Conservation (phyloP, 1,140 invertebrate genomes). For the Eubasilissa regina region DNA sequence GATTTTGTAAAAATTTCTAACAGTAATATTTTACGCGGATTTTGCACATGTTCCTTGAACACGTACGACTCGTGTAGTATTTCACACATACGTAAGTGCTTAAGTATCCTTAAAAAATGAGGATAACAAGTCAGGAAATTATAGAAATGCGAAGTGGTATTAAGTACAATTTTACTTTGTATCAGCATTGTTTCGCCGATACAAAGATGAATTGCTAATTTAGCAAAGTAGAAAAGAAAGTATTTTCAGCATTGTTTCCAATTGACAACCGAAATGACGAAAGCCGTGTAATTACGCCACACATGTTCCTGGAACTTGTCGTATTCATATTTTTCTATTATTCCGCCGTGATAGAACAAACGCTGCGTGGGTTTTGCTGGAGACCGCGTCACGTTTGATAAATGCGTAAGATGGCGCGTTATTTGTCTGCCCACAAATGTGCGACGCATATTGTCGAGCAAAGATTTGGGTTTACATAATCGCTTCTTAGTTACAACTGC, state of each 20-base stretch:
- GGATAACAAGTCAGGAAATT: too few species aligned
- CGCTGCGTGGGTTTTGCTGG: background rate
- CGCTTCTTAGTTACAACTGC: too few species aligned
- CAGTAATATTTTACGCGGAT: too few species aligned
- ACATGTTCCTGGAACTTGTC: background rate
- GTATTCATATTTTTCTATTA: background rate
- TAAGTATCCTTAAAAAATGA: too few species aligned
- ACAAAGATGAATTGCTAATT: background rate
- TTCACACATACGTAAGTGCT: too few species aligned
- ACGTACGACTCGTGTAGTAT: too few species aligned
- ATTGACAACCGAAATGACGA: slow-evolving; percentile 2
- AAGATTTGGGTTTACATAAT: too few species aligned
- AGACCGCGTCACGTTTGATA: slow-evolving; percentile 8
- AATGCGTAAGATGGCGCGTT: background rate
- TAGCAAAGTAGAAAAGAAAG: background rate
- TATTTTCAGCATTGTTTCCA: background rate
- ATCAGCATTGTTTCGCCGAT: background rate
- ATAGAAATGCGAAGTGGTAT: too few species aligned
- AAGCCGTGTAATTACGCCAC: slow-evolving; percentile 4
- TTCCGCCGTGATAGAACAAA: background rate
- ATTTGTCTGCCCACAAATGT: too few species aligned
- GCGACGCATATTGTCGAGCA: too few species aligned
- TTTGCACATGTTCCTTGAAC: too few species aligned
- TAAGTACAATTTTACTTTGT: background rate
- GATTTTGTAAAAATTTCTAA: too few species aligned